Conservation (phyloP, 2,113 vertebrate genomes). For the Leucopternis melanops region DNA sequence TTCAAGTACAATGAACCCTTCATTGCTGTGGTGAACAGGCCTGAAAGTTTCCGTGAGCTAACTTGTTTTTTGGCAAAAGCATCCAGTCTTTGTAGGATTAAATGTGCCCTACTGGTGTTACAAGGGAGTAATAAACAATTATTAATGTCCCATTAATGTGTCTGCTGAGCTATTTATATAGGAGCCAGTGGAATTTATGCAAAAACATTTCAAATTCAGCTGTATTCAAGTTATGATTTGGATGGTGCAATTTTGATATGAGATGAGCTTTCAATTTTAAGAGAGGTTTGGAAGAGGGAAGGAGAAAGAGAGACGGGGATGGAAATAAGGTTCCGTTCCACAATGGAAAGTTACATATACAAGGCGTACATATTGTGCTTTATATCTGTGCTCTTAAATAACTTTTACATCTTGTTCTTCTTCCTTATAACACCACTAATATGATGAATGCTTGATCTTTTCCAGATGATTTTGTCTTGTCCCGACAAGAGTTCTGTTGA, state of each 20-base stretch:
- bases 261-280: neutral
- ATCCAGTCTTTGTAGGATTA: neutral
- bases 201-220: neutral
- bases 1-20: constrained; percentile 22
- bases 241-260: neutral
- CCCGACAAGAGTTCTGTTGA: neutral
- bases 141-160: neutral
- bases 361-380: neutral
- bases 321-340: neutral
- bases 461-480: neutral
- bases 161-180: constrained; percentile 6
- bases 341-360: neutral
- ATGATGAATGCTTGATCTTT: neutral
- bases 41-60: constrained; percentile 41
- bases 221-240: neutral
- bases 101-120: neutral
- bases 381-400: neutral
- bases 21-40: neutral
- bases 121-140: constrained; percentile 27
- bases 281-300: neutral
- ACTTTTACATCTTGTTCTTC: neutral
- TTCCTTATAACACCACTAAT: neutral
- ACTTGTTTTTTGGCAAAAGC: constrained; percentile 27
- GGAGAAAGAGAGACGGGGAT: neutral
- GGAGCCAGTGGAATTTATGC: neutral